Base-by-base conservation (phyloP, 2,797 vertebrate species). In the Cynopterus sphinx region DNA sequence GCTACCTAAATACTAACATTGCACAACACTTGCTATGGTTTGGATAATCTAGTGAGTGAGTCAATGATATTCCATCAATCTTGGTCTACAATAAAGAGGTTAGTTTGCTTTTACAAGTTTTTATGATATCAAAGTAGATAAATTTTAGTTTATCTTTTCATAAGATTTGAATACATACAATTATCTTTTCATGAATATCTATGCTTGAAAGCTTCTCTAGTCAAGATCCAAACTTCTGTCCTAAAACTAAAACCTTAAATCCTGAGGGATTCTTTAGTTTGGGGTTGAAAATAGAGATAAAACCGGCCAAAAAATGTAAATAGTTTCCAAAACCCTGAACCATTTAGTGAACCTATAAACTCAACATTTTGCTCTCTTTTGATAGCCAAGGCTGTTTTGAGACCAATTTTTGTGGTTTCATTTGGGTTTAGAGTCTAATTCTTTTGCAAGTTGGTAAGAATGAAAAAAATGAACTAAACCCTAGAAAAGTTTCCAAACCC, bases 401-500 rank as follows among this genome's bases (percentile, higher is more conserved):
- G 71, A 96, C 28, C 71, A 87, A 74, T 61, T 97, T 93, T 87
- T 91, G 94, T 95, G 97, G 90, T 85, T 96, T 96, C 79, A 39
- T 90, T 95, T 95, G 82, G 70, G 43, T 78, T 90, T 41, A 57
- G 28, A 81, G 10, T 92, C 75, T 92, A 90, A 94, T 68, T 91
- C 74, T 93, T 94, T 87, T 51, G 70, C 61, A 74, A 57, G 59
- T 91, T 97, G 61, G 83, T 97, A 91, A 75, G 75, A 96, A 84
- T 70, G 81, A 61, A 92, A 93, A 82, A 91, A 93, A 91, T 68
- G 43, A 95, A 95, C 65, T 86, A 94, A 95, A 78, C 61, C 21
- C 33, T 49, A 79, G 65, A 95, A 43, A 95, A 95, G 49, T 93
- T 96, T 95, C 94, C 94, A 97, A 96, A 94, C 75, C 90, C 92